A percentile compares a stretch with the other conserved stretches of the same genome.
These are phyloP conservation scores for Anoncus sp. DNA, from an alignment of 2,888 invertebrate genomes.

Conservation along the genomic window DNA sequence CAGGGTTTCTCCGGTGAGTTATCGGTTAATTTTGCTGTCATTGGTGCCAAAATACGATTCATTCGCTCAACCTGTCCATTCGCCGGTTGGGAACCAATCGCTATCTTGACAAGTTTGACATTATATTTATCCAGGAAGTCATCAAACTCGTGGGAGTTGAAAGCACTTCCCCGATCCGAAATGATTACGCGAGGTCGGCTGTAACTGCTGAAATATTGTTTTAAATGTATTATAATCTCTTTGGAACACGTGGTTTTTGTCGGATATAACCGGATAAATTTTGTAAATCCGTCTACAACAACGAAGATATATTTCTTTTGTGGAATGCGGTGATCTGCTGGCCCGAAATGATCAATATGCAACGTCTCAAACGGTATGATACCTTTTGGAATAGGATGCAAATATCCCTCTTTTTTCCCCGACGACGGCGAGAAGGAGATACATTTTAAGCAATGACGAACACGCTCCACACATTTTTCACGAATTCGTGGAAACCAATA, in stretches of 20 bases:
- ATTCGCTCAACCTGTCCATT: too few relatives aligned
- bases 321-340: slow-evolving; percentile 27
- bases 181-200: slow-evolving; percentile 32
- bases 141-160: slow-evolving; percentile 46
- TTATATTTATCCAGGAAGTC: slow-evolving; percentile 53
- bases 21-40: slow-evolving; percentile 62
- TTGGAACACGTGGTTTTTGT: slow-evolving; percentile 43
- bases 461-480: slow-evolving; percentile 32
- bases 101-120: slow-evolving; percentile 68
- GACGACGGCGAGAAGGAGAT: slow-evolving; percentile 34
- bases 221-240: slow-evolving; percentile 37
- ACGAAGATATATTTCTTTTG: slow-evolving; percentile 47
- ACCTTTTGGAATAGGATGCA: slow-evolving; percentile 64
- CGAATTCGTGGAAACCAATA: too few relatives aligned
- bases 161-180: slow-evolving; percentile 43
- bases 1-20: slow-evolving; percentile 40
- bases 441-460: slow-evolving; percentile 59
- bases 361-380: too few relatives aligned
- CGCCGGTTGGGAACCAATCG: slow-evolving; percentile 70
- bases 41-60: slow-evolving; percentile 63
- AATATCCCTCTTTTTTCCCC: slow-evolving; percentile 56
- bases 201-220: slow-evolving; percentile 42
- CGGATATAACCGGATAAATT: slow-evolving; percentile 44
- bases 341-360: too few relatives aligned
- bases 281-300: too few relatives aligned